Conservation (phyloP, 37 sponge, comb jelly and placozoan species). For the Ianthella basta region DNA sequence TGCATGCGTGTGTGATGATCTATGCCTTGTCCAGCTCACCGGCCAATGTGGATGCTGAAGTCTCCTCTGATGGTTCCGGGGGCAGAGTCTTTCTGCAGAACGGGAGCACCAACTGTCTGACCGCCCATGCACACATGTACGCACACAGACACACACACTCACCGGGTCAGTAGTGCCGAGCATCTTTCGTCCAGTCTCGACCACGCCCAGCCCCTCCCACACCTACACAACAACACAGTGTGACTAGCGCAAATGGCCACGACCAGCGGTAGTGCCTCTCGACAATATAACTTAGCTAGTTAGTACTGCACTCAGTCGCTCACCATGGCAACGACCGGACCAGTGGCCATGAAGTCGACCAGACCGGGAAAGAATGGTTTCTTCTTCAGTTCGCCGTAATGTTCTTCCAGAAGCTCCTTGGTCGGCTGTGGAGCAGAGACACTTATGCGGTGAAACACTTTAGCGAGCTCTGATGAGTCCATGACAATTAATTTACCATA, state of each 20-base stretch:
- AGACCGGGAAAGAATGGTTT: conserved; percentile 87
- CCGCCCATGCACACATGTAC: too few relatives aligned
- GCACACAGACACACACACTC: conserved; percentile 16
- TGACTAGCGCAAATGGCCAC: not conserved
- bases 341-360: conserved; percentile 84
- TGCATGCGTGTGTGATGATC: not conserved
- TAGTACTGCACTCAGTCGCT: conserved; percentile 10
- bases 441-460: not conserved
- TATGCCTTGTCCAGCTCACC: conserved; percentile 43
- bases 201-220: conserved; percentile 88
- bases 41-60: conserved; percentile 92
- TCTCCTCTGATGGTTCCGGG: conserved; percentile 99
- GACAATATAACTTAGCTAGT: too few relatives aligned
- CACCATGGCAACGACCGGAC: conserved; percentile 94
- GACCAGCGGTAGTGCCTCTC: not conserved
- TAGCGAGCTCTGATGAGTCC: too few relatives aligned
- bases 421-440: conserved; percentile 40
- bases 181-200: conserved; percentile 88
- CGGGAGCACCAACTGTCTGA: not conserved
- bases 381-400: conserved; percentile 82
- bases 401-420: conserved; percentile 75
- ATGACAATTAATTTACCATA: conserved; percentile 60
- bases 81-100: conserved; percentile 67
- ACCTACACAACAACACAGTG: conserved; percentile 61
- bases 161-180: conserved; percentile 96